A percentile compares a stretch with the other conserved stretches of the same genome.
phyloP scores from a whole-genome alignment of 2,113 vertebrate genomes.

The Patagioenas fasciata region DNA sequence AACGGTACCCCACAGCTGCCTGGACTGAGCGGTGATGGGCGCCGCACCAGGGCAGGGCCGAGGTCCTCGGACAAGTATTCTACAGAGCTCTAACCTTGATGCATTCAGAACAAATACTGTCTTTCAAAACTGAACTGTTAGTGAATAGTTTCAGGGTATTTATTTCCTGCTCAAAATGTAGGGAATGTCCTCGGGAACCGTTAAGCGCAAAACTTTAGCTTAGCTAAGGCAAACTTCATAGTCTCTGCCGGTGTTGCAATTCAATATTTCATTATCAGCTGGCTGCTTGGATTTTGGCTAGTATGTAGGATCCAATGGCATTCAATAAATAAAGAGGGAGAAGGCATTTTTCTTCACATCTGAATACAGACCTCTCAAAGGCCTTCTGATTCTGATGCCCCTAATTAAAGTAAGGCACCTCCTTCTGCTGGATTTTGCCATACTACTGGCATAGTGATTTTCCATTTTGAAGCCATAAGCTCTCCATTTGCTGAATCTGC shows the following conservation, averaged over 20 bases:
- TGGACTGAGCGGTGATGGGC: slow-evolving; percentile 83
- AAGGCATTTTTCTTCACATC: not conserved
- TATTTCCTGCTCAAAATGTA: not conserved
- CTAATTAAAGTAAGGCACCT: not conserved
- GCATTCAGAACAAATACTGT: not conserved
- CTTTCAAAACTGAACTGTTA: slow-evolving; percentile 1
- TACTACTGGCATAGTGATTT: not conserved
- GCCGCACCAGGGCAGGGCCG: not conserved
- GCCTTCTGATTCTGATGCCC: not conserved
- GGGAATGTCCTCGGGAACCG: not conserved
- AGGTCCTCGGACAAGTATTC: not conserved
- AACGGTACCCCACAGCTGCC: slow-evolving; percentile 81
- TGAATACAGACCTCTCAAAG: not conserved
- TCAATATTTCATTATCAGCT: not conserved
- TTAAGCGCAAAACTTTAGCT: not conserved
- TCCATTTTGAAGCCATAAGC: not conserved
- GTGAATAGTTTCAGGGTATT: not conserved
- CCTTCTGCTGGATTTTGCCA: not conserved
- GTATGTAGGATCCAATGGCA: not conserved
- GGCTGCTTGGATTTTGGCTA: not conserved
- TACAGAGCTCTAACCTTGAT: not conserved
- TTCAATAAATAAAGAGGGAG: not conserved
- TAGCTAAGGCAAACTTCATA: not conserved
- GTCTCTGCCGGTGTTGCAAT: not conserved
- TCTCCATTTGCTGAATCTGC: not conserved